Conservation (phyloP, 2,113 vertebrate genomes). For the Gymnocephalus cernua region DNA sequence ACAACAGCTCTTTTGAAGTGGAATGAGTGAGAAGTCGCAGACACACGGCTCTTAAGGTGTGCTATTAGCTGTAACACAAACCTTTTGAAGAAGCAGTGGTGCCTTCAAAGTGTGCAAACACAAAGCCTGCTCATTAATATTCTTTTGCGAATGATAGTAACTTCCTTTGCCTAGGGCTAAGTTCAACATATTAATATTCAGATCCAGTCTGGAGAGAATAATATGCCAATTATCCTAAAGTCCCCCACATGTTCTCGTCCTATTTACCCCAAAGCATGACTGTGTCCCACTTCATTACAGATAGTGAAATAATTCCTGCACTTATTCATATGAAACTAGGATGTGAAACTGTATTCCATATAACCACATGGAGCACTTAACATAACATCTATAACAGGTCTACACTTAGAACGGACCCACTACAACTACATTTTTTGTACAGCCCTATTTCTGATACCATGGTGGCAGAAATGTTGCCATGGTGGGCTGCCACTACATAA, state of each 20-base stretch:
- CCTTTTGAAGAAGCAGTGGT: slow-evolving; percentile 52
- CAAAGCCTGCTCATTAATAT: slow-evolving; percentile 72
- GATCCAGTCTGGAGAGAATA: slow-evolving; percentile 68
- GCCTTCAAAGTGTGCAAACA: slow-evolving; percentile 73
- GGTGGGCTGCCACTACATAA: too few relatives aligned
- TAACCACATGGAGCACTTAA: neutral
- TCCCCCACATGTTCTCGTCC: slow-evolving; percentile 30
- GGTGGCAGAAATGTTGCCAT: too few relatives aligned
- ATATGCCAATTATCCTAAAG: slow-evolving; percentile 66
- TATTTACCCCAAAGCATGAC: slow-evolving; percentile 62
- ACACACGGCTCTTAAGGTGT: slow-evolving; percentile 39
- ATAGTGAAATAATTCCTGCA: slow-evolving; percentile 32
- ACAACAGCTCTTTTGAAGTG: slow-evolving; percentile 69
- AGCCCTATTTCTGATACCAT: too few relatives aligned
- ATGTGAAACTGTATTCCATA: neutral
- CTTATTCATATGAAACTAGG: slow-evolving; percentile 22
- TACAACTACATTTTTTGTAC: too few relatives aligned
- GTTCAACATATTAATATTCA: slow-evolving; percentile 75
- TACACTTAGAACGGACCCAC: too few relatives aligned
- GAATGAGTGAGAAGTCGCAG: slow-evolving; percentile 50
- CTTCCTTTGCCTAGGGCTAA: slow-evolving; percentile 62
- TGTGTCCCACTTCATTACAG: slow-evolving; percentile 49
- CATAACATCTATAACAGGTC: too few relatives aligned
- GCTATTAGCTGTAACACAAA: slow-evolving; percentile 45
- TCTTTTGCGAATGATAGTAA: slow-evolving; percentile 69